Percentiles rank a stretch among this genome's conserved stretches.
phyloP scores from a whole-genome alignment of 2,888 invertebrate genomes.

The Apomyelois bistriatella region DNA sequence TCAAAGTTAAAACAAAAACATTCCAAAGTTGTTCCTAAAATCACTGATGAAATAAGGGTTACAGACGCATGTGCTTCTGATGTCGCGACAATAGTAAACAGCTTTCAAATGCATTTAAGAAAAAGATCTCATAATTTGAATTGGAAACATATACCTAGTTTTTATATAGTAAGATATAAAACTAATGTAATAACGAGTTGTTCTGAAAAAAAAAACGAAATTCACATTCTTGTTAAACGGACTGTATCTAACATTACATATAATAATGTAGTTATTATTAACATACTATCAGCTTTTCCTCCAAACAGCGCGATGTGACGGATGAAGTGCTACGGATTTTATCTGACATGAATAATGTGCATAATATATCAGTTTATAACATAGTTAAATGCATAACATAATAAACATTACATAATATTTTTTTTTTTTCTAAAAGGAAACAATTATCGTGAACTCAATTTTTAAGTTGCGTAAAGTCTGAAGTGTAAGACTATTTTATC shows the following conservation, averaged over 20 bases:
- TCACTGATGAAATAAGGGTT: no score
- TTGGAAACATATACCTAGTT: no score
- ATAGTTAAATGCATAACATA: conserved; percentile 19
- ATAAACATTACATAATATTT: conserved; percentile 24
- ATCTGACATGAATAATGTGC: conserved; percentile 33
- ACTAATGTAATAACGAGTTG: no score
- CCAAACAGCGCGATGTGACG: conserved; percentile 34
- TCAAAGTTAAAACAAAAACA: no score
- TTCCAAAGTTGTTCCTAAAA: no score
- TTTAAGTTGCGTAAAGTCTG: neutral
- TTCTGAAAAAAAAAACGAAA: neutral
- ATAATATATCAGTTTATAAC: conserved; percentile 33
- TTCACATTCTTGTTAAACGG: conserved; percentile 22
- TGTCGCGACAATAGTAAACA: no score
- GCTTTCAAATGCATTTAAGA: no score
- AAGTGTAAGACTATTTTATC: no score
- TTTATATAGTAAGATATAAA: no score
- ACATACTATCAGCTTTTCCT: conserved; percentile 37
- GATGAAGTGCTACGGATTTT: conserved; percentile 30
- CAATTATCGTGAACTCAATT: conserved; percentile 8
- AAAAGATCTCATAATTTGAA: no score
- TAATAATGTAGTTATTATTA: conserved; percentile 25
- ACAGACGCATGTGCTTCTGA: no score
- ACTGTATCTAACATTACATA: conserved; percentile 27
- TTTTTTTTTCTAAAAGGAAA: conserved; percentile 15